Percentiles rank a stretch among this genome's conserved stretches.
phyloP scores from a whole-genome alignment of 2,113 vertebrate genomes.

The Phylloscopus trochiloides region DNA sequence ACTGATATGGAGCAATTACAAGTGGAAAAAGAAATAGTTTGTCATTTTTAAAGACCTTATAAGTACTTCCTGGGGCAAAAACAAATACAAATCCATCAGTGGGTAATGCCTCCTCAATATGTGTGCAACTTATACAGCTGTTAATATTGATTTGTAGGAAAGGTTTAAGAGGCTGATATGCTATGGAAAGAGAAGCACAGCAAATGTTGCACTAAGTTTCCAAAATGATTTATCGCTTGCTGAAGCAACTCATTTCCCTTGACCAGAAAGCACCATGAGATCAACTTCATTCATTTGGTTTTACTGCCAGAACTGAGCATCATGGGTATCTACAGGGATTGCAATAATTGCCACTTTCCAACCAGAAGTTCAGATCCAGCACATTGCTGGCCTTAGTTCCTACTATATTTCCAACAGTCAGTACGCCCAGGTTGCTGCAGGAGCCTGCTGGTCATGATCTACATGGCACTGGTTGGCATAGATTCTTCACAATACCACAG shows the following conservation, averaged over 20 bases:
- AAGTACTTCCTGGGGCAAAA: conserved; percentile 64
- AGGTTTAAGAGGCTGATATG: conserved; percentile 51
- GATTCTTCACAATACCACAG: neutral
- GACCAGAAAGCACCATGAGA: neutral
- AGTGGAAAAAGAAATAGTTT: conserved; percentile 40
- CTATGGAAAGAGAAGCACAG: conserved; percentile 4
- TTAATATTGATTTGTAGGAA: conserved; percentile 67
- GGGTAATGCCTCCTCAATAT: conserved; percentile 55
- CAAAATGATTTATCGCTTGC: conserved; percentile 1
- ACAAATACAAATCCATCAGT: conserved; percentile 66
- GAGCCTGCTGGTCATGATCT: neutral
- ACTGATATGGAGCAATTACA: conserved; percentile 40
- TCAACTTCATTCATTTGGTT: neutral
- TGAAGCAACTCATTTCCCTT: neutral
- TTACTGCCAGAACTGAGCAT: neutral
- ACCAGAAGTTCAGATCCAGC: neutral
- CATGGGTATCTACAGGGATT: neutral
- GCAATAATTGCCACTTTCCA: neutral
- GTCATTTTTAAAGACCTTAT: conserved; percentile 53
- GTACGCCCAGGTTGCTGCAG: neutral
- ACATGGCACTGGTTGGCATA: rapidly evolving
- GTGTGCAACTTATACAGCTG: conserved; percentile 50
- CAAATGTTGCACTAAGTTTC: neutral
- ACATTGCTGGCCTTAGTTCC: neutral
- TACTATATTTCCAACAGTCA: neutral